Evolutionary conservation across 2,888 invertebrate species (phyloP), one percentile per base, ranked within the genome.

Genomic region (Clivina fossor): DNA sequence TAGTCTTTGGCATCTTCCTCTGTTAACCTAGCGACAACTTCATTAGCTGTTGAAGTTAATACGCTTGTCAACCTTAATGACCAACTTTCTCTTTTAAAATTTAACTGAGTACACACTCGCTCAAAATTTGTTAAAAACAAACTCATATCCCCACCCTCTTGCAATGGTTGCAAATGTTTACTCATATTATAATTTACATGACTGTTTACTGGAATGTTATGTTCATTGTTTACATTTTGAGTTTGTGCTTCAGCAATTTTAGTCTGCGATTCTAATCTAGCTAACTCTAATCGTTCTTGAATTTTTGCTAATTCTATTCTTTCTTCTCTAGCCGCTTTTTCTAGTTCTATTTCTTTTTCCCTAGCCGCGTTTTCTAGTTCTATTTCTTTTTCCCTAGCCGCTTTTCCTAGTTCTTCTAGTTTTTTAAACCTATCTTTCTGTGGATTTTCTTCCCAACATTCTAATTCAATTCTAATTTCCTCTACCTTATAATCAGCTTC

Each of bases 91-190:
- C 16, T 38, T 5, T 7, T 15, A 15, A 38, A 38, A 5, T 38
- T n/a, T 38, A 38, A 38, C n/a, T 38, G 38, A 5, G 19, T n/a
- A 38, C 38, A 38, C 4, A 38, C 16, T 3, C 38, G 38, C 16
- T 38, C 38, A 38, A 38, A 38, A 38, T 38, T 38, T 38, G 38
- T 38, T 38, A 38, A 38, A 38, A 13, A 38, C n/a, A 38, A 38
- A 15, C 38, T 18, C 38, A 38, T 38, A n/a, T 38, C 38, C 3
- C 38, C 38, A 5, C 16, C 38, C 7, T 38, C 16, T 38, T 38
- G 11, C 4, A 15, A 38, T 4, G 38, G 19, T n/a, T 38, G 38
- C 16, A 38, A 38, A 38, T 38, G 16, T 38, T 38, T 38, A 38
- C 4, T 5, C 38, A 38, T 38, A 38, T 38, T 38, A 7, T 15